Base-by-base conservation (phyloP, 2,888 invertebrate genomes). In the Phyto melanocephala region DNA sequence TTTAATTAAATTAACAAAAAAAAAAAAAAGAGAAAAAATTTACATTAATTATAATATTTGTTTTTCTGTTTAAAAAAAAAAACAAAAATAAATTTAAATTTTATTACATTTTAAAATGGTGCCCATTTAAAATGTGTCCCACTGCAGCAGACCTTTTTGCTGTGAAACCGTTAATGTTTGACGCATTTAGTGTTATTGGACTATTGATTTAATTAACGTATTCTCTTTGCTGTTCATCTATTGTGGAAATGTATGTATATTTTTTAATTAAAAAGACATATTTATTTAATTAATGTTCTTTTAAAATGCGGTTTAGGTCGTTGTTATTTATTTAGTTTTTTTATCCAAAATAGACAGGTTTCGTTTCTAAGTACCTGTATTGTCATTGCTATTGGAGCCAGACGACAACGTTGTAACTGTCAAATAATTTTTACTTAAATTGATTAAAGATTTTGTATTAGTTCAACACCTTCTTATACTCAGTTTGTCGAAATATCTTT, bases 361-460 rank as follows among this genome's bases (percentile, higher is more conserved):
- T 68, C 13, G 5, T 15, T n/a, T n/a, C n/a, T 10, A 8, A n/a
- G 15, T 33, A 50, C 5, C 42, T 33, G 45, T 50, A n/a, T 7
- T 37, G 3, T 37, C 7, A 35, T 33, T 47, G n/a, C n/a, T n/a
- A n/a, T 56, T 56, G 63, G 0, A 45, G 71, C 60, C 52, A 76
- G 62, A 72, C n/a, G 67, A 79, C 71, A 56, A 47, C 71, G 76
- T 72, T 67, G 76, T 65, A 85, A 84, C 86, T 86, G 87, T 87
- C 89, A 87, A 87, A 88, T 88, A 88, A 88, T 87, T 84, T 89
- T 88, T 87, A 85, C 86, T 87, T 87, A 89, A 88, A 87, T 87
- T 88, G 86, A 86, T 87, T 86, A 85, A 83, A 85, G 86, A 84
- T 86, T 87, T 54, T 87, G 89, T 88, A 86, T 85, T 86, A 86